Conservation (phyloP, 2,888 invertebrate genomes). For the Trichogramma evanescens region DNA sequence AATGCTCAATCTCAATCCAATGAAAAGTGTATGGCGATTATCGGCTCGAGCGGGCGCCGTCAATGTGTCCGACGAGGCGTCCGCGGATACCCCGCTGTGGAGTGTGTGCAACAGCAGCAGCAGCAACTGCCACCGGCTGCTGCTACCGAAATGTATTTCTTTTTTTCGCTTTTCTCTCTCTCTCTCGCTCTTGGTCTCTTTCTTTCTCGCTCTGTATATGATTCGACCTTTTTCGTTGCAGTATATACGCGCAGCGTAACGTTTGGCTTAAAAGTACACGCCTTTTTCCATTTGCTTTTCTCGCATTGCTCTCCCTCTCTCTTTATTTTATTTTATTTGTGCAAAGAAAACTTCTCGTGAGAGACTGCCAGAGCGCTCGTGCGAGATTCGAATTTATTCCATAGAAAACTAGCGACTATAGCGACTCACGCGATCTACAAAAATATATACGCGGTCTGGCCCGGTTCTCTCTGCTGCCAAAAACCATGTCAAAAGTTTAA, state of each 20-base stretch:
- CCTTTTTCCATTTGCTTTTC: background rate
- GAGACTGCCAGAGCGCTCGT: no score
- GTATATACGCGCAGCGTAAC: no score
- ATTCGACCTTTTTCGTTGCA: no score
- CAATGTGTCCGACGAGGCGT: conserved; percentile 48
- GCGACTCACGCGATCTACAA: no score
- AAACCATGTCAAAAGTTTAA: no score
- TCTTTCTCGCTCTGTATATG: background rate
- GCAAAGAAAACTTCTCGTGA: no score
- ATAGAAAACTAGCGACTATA: no score
- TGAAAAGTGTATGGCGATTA: conserved; percentile 48
- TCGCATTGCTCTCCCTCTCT: background rate
- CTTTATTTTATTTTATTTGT: no score
- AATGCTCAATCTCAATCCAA: conserved; percentile 49
- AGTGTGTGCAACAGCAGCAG: conserved; percentile 34
- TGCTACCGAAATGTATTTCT: conserved; percentile 11
- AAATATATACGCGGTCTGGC: no score
- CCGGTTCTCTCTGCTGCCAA: no score
- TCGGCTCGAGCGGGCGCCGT: conserved; percentile 47
- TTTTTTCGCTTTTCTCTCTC: conserved; percentile 12
- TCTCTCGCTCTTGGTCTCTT: background rate
- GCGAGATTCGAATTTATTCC: no score
- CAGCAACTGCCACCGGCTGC: no score
- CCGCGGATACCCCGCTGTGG: conserved; percentile 45
- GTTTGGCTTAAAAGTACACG: background rate